phyloP scores from a whole-genome alignment of 2,888 invertebrate species.

The Watsonalla cultraria region DNA sequence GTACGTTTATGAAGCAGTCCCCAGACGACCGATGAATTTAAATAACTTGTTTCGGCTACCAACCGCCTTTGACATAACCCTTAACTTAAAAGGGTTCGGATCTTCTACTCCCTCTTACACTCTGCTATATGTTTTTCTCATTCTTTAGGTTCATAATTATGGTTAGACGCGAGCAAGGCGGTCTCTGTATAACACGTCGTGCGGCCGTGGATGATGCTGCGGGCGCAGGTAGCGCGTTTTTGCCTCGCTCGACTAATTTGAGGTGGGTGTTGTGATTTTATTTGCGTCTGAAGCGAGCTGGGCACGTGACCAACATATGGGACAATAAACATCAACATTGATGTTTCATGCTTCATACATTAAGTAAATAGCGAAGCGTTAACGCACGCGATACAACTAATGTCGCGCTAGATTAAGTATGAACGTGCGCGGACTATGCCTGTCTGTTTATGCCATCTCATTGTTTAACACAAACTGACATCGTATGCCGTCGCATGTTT shows the following conservation, averaged over 20 bases:
- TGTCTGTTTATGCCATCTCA: slow-evolving; percentile 36
- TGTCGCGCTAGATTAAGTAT: too few species aligned
- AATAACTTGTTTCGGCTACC: slow-evolving; percentile 73
- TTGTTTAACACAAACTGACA: slow-evolving; percentile 28
- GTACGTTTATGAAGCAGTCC: slow-evolving; percentile 48
- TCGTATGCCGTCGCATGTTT: slow-evolving; percentile 16
- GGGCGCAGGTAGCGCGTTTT: slow-evolving; percentile 70
- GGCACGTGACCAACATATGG: slow-evolving; percentile 32
- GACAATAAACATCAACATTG: neutral
- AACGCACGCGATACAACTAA: too few species aligned
- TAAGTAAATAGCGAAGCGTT: too few species aligned
- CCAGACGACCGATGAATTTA: slow-evolving; percentile 57
- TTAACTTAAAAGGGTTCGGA: slow-evolving; percentile 43
- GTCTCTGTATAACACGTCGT: slow-evolving; percentile 40
- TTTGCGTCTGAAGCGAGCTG: slow-evolving; percentile 33
- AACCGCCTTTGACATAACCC: slow-evolving; percentile 62
- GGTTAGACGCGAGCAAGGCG: slow-evolving; percentile 37
- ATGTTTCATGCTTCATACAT: too few species aligned
- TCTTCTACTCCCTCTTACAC: slow-evolving; percentile 44
- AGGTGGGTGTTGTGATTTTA: slow-evolving; percentile 43
- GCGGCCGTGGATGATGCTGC: slow-evolving; percentile 31
- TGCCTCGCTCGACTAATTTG: slow-evolving; percentile 61
- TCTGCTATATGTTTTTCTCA: slow-evolving; percentile 40
- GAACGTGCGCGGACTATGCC: slow-evolving; percentile 39
- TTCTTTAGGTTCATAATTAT: slow-evolving; percentile 41